These are phyloP conservation scores for Poeciliopsis prolifica DNA, from an alignment of 2,113 vertebrate genomes.

Conservation along the genomic window DNA sequence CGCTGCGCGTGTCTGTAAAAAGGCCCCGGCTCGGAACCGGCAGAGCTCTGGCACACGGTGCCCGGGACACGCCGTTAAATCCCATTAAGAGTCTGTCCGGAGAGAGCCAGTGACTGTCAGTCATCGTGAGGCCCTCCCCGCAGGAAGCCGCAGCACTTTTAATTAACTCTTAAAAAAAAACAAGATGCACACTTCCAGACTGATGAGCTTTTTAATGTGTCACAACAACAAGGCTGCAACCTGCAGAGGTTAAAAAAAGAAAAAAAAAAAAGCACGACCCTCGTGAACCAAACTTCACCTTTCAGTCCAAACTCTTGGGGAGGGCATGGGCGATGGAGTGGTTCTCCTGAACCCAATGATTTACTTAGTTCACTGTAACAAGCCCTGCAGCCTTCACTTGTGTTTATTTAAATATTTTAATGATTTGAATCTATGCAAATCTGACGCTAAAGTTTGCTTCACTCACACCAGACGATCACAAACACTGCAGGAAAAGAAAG, in stretches of 20 bases:
- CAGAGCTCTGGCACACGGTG: conserved; percentile 48
- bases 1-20: conserved; percentile 51
- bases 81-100: conserved; percentile 72
- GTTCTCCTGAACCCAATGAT: too few species aligned
- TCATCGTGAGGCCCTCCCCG: conserved; percentile 38
- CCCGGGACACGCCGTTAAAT: conserved; percentile 54
- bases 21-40: conserved; percentile 25
- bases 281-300: background rate
- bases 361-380: too few species aligned
- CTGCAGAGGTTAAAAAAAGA: background rate
- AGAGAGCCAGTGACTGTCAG: conserved; percentile 60
- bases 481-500: background rate
- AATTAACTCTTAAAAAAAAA: conserved; percentile 21
- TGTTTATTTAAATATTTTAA: too few species aligned
- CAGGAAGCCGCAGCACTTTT: conserved; percentile 32
- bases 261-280: background rate
- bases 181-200: background rate
- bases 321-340: too few species aligned
- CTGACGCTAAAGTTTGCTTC: background rate
- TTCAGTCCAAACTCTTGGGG: background rate
- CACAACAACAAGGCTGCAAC: background rate
- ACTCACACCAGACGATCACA: background rate
- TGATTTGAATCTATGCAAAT: too few species aligned
- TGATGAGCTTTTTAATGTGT: conserved; percentile 4
- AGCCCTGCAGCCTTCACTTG: too few species aligned